Base-by-base conservation (phyloP, 2,113 vertebrate species). In the Coptodon bakossiorum region DNA sequence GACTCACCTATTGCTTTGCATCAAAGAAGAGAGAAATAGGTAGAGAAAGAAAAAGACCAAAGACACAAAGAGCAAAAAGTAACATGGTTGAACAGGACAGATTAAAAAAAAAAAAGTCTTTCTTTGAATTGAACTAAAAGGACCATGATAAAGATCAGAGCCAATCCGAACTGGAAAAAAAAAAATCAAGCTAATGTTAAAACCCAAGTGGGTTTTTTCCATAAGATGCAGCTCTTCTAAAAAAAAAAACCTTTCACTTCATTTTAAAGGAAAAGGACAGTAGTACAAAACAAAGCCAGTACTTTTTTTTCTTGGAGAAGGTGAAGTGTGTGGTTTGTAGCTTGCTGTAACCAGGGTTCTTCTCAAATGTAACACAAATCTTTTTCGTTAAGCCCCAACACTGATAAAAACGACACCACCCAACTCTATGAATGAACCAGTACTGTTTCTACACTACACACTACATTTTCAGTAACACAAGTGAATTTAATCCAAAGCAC, bases 141-240 rank as follows among this genome's bases (percentile, higher is more conserved):
- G 86, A 93, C 89, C 90, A 82, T 45, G 90, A 93, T 93, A 93
- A 90, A 91, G 89, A 91, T 95, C 90, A 93, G 86, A 93, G 86
- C 57, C 48, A 80, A 82, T 57, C 86, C 16, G 22, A 53, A 57
- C 14, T 56, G 80, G 57, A 82, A 79, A 80, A 83, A 83, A 89
- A 84, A 87, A 78, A 66, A 84, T 89, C 61, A 91, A 89, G 59
- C 3, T 50, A 83, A 85, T 63, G 57, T 84, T 91, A 34, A 90
- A 89, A 54, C 66, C 52, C 52, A 11, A 6, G 38, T 63, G 68
- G 71, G 68, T 59, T 27, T 82, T 63, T 59, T 53, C 78, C 24
- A 81, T 43, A 53, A 83, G 81, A 80, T 40, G 45, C 9, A 24
- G 6, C 16, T 88, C 9, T 11, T 86, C 22, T 29, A 34, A 80